phyloP scores from a whole-genome alignment of 2,797 vertebrate species.

The Picus viridis region DNA sequence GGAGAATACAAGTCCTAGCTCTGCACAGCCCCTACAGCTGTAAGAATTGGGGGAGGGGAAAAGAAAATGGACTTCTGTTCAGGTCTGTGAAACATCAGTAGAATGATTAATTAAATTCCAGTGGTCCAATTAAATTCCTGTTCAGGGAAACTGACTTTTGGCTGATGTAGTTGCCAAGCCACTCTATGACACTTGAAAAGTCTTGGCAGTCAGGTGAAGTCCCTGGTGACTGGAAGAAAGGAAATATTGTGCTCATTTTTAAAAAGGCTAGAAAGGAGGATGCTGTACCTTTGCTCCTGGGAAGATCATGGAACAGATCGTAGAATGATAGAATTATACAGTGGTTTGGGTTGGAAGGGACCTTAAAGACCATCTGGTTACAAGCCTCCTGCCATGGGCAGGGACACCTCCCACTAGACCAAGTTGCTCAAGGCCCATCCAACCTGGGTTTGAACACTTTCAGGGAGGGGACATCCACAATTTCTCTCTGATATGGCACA shows the following conservation, averaged over 20 bases:
- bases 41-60: fast-evolving
- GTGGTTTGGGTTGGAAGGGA: too few relatives aligned
- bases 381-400: too few relatives aligned
- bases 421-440: too few relatives aligned
- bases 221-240: neutral
- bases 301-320: too few relatives aligned
- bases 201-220: neutral
- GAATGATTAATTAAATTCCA: slow-evolving; percentile 54
- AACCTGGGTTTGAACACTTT: too few relatives aligned
- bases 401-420: too few relatives aligned
- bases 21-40: neutral
- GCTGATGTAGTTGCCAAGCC: neutral
- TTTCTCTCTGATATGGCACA: neutral
- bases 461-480: too few relatives aligned
- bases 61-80: slow-evolving; percentile 59
- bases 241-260: too few relatives aligned
- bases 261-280: too few relatives aligned
- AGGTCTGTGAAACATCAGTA: slow-evolving; percentile 56
- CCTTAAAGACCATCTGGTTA: too few relatives aligned
- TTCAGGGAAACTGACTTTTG: neutral
- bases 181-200: neutral
- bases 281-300: too few relatives aligned
- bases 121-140: neutral
- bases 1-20: neutral
- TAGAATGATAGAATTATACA: too few relatives aligned